phyloP scores from a whole-genome alignment of 2,797 vertebrate species.

The Limosa lapponica region DNA sequence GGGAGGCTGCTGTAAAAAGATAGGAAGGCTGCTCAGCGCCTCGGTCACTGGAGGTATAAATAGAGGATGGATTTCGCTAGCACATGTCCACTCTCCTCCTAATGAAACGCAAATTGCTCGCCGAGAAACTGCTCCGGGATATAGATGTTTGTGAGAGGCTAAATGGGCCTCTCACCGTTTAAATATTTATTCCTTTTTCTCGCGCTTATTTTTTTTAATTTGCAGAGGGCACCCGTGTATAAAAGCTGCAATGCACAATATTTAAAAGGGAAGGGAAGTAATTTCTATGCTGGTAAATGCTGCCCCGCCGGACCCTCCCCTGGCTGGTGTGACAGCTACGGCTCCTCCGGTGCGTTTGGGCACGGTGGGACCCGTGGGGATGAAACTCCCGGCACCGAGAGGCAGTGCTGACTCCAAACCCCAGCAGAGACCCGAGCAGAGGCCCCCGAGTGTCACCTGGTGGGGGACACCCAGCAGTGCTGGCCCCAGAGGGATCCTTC shows the following conservation, averaged over 20 bases:
- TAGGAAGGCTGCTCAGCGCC: neutral
- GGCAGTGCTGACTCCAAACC: neutral
- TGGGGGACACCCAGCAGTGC: neutral
- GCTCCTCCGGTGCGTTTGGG: neutral
- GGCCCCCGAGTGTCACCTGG: fast-evolving
- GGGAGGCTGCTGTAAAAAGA: neutral
- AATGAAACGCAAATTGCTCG: neutral
- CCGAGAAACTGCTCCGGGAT: neutral
- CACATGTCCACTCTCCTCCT: neutral
- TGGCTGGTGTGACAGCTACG: neutral
- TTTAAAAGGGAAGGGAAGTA: neutral
- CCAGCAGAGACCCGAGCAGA: neutral
- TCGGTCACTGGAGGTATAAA: neutral
- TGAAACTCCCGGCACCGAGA: neutral
- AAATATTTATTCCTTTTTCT: conserved; percentile 32
- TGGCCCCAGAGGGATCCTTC: neutral
- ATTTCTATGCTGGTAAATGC: neutral
- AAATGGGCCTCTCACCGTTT: neutral
- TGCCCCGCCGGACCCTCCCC: neutral
- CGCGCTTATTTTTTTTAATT: neutral
- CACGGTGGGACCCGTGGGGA: fast-evolving
- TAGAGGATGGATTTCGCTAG: neutral
- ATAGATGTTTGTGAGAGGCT: neutral
- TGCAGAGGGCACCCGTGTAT: neutral
- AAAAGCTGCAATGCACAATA: neutral